Evolutionary conservation across 2,113 vertebrate genomes (phyloP).

Genomic region (Pteropus alecto): DNA sequence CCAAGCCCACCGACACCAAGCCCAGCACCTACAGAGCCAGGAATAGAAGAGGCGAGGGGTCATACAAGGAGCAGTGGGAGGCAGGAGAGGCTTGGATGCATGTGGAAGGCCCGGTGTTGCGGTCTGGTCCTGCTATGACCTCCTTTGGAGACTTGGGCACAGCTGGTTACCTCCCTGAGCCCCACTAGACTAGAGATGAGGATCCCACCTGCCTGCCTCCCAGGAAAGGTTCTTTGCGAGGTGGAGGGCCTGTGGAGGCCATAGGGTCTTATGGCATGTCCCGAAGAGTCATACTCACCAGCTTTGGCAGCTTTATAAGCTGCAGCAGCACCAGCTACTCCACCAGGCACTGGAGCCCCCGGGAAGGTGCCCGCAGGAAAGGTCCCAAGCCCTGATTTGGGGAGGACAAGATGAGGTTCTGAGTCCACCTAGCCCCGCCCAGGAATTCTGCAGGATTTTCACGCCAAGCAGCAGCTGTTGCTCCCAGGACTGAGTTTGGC

Average conservation of each 20-base stretch:
- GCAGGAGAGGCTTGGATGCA: not conserved
- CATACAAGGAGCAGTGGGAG: not conserved
- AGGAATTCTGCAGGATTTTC: not conserved
- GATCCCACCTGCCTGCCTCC: not conserved
- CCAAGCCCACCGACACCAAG: not conserved
- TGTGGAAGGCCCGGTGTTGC: rapidly evolving
- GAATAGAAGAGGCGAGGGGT: not conserved
- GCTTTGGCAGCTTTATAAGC: constrained; percentile 86
- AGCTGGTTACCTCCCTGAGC: not conserved
- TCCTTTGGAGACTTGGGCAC: not conserved
- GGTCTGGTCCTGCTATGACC: not conserved
- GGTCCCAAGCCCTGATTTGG: constrained; percentile 41
- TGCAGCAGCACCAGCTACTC: constrained; percentile 62
- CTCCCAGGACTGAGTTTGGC: not conserved
- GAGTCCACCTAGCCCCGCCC: not conserved
- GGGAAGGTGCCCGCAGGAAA: constrained; percentile 73
- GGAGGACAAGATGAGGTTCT: not conserved
- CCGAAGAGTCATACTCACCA: constrained; percentile 72
- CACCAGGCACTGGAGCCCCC: constrained; percentile 58
- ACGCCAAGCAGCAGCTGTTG: rapidly evolving
- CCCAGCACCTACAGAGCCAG: constrained; percentile 64
- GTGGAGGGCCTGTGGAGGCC: not conserved
- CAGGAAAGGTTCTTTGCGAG: not conserved
- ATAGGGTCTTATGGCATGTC: no score
- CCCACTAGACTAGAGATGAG: not conserved